Base-by-base conservation (phyloP, 2,797 vertebrate species). In the Brachyalestes nurse region DNA sequence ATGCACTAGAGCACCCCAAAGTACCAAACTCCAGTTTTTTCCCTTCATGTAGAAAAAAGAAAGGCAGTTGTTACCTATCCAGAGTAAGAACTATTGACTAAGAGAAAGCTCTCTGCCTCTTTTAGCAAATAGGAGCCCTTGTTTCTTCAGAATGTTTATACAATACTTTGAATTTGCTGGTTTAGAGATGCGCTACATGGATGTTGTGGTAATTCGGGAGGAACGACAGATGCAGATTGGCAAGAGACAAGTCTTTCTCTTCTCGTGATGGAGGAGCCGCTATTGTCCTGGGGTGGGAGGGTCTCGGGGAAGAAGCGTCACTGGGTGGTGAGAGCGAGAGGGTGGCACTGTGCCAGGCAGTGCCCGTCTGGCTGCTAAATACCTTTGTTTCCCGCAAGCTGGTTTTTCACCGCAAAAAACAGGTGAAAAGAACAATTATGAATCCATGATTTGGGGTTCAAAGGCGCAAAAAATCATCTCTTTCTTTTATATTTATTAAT, bases 331-430 rank as follows among this genome's bases (percentile, higher is more conserved):
- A 85, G 83, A 86, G 72, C 47, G 87, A 91, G 88, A 84, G 88
- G 86, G 88, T 93, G 93, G 94, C 94, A 92, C 80, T 0, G 23
- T 84, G 93, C 93, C 95, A 94, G 88, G 88, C 88, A 88, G 58
- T 86, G 91, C 90, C 94, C 92, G 91, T 90, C 90, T 87, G 89
- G 91, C 90, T 90, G 92, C 90, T 94, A 92, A 95, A 92, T 38
- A 88, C 90, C 91, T 93, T 93, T 94, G 92, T 90, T 90, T 84
- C 74, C 87, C 78, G 82, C 62, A 85, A 82, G 72, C 84, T 69
- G 78, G 83, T 69, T 82, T 82, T 45, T 75, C 10, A 60, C 67
- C 51, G 77, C 69, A 75, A 84, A 82, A 82, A 79, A 66, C 82
- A 89, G 83, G 85, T 85, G 81, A 75, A 51, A 58, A 76, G 58